A percentile compares a stretch with the other conserved stretches of the same genome.
These are phyloP conservation scores for Festucalex cinctus DNA, from an alignment of 2,113 vertebrate genomes.

Conservation along the genomic window DNA sequence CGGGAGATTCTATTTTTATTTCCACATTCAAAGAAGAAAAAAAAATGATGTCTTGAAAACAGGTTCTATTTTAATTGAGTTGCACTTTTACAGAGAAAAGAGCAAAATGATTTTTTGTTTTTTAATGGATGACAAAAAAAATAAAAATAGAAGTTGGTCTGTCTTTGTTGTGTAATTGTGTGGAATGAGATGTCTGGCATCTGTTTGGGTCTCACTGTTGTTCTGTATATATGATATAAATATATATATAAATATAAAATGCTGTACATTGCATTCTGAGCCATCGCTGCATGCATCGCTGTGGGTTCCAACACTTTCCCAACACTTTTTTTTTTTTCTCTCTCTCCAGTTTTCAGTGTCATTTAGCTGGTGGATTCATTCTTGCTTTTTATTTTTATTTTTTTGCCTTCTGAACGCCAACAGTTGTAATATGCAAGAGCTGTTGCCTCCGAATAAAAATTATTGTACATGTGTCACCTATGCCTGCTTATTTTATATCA, in stretches of 20 bases:
- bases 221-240: constrained; percentile 88
- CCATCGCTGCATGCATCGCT: constrained; percentile 90
- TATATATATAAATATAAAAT: constrained; percentile 79
- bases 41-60: constrained; percentile 55
- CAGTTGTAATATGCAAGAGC: constrained; percentile 98
- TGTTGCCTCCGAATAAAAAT: constrained; percentile 98
- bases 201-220: constrained; percentile 87
- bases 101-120: constrained; percentile 55
- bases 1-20: constrained; percentile 76
- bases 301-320: constrained; percentile 76
- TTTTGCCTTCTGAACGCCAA: constrained; percentile 98
- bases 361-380: constrained; percentile 92
- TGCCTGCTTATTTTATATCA: constrained; percentile 34
- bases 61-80: constrained; percentile 77
- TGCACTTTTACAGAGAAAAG: constrained; percentile 76
- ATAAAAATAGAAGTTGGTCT: constrained; percentile 87
- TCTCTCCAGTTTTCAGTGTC: constrained; percentile 83
- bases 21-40: constrained; percentile 63
- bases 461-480: constrained; percentile 80
- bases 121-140: constrained; percentile 67
- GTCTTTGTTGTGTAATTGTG: constrained; percentile 88
- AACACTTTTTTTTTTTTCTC: constrained; percentile 62
- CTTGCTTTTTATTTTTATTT: constrained; percentile 79
- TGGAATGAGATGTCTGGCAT: constrained; percentile 91
- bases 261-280: constrained; percentile 97